Evolutionary conservation across 2,888 invertebrate species (phyloP), one percentile per base, ranked within the genome.

Genomic region (Dynastes tityus): DNA sequence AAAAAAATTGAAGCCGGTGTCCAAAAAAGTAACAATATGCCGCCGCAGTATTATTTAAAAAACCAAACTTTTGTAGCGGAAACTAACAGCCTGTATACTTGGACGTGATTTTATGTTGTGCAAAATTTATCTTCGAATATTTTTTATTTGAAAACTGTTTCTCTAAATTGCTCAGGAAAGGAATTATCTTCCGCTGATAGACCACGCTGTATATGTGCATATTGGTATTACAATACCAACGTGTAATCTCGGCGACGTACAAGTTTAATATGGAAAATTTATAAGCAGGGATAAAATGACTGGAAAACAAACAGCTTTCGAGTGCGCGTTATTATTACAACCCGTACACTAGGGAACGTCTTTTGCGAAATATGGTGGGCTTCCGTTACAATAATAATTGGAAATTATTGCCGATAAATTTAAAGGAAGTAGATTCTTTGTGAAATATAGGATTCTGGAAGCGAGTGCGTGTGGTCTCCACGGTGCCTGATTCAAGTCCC

Each of bases 381-480:
- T 73, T 61, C 40, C 45, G 16, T 27, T 74, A 27, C 45, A 74
- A 63, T 74, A 68, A 27, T 49, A 68, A 51, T 49, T 32, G 51
- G 51, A 68, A 68, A 68, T 29, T 74, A 74, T 27, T 55, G 27
- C 45, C 45, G 16, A n/a, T 63, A 61, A 29, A 74, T 74, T 74
- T 45, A 61, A 74, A 63, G 73, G 73, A 61, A 61, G 29, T 11
- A 40, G 63, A 74, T 71, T 61, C 45, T 49, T 40, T 74, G 63
- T 74, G 73, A 74, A 74, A 74, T 74, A 74, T 74, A 45, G 22
- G 45, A 61, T 74, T 61, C 61, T 61, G 73, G 45, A 74, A 74
- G 61, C 45, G 78, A 77, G 82, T 83, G 85, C 83, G 87, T 87
- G 87, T 86, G 86, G 86, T 87, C 87, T 84, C 84, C 83, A 86